These are phyloP conservation scores for Platygyra sinensis DNA, from an alignment of 64 coral and sea anemone genomes.

Conservation along the genomic window DNA sequence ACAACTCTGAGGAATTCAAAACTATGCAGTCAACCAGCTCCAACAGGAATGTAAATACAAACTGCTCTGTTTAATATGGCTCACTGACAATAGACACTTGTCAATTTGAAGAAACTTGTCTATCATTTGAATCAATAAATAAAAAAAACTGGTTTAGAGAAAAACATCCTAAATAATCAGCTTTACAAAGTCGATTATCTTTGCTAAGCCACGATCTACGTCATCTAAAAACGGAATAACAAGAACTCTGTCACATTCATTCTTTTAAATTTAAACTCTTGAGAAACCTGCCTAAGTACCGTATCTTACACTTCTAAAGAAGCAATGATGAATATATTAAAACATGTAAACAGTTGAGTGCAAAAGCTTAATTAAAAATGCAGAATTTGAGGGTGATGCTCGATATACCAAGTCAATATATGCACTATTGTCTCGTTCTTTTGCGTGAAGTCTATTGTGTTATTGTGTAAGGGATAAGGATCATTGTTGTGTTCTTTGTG, in stretches of 20 bases:
- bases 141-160: background rate
- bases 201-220: background rate
- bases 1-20: background rate
- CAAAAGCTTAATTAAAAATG: background rate
- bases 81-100: background rate
- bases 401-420: no score
- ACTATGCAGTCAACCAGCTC: background rate
- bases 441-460: no score
- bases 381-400: no score
- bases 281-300: background rate
- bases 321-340: background rate
- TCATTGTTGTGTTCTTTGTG: no score
- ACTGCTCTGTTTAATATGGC: background rate
- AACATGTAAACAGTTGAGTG: background rate
- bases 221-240: background rate
- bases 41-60: slow-evolving; percentile 14
- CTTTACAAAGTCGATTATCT: background rate
- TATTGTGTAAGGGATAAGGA: no score
- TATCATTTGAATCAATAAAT: background rate
- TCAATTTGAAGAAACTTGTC: background rate
- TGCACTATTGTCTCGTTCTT: no score
- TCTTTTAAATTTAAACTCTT: background rate
- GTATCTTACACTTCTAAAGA: background rate
- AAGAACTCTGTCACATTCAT: background rate
- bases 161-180: background rate